Percentiles rank a stretch among this genome's conserved stretches.
These are phyloP conservation scores for Heliconius hermathena DNA, from an alignment of 1,140 invertebrate species.

Conservation along the genomic window DNA sequence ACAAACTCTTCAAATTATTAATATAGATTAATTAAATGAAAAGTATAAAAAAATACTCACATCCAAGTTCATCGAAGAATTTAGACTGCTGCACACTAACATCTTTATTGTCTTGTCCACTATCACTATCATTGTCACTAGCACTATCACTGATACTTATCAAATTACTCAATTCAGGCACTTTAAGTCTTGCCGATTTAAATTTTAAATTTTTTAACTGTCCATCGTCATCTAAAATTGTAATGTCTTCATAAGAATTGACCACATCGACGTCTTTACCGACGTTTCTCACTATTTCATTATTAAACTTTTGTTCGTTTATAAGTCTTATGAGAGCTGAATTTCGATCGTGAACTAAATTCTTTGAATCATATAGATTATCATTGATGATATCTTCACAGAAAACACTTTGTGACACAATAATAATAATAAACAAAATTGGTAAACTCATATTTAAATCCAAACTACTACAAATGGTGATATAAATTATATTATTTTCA, in stretches of 20 bases:
- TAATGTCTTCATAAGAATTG: slow-evolving; percentile 70
- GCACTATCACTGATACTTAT: slow-evolving; percentile 26
- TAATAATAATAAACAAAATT: background rate
- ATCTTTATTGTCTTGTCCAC: background rate
- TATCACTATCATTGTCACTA: slow-evolving; percentile 31
- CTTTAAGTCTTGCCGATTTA: slow-evolving; percentile 56
- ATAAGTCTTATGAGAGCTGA: slow-evolving; percentile 50
- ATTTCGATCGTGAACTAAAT: slow-evolving; percentile 47
- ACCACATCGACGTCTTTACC: slow-evolving; percentile 52
- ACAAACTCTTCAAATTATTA: too few relatives aligned
- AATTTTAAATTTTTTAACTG: slow-evolving; percentile 67
- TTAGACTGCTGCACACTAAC: slow-evolving; percentile 48
- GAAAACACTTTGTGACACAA: background rate
- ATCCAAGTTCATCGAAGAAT: slow-evolving; percentile 68
- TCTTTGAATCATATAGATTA: slow-evolving; percentile 46
- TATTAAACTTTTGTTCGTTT: slow-evolving; percentile 57
- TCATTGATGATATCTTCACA: slow-evolving; percentile 35
- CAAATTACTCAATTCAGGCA: slow-evolving; percentile 43
- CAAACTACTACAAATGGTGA: background rate
- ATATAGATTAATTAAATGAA: background rate
- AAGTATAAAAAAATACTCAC: slow-evolving; percentile 54
- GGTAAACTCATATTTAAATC: slow-evolving; percentile 6
- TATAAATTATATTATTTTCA: background rate
- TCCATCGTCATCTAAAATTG: slow-evolving; percentile 61
- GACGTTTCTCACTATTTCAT: slow-evolving; percentile 50